These are phyloP conservation scores for Lasioglossum marginatum DNA, from an alignment of 2,888 invertebrate genomes.

Conservation along the genomic window DNA sequence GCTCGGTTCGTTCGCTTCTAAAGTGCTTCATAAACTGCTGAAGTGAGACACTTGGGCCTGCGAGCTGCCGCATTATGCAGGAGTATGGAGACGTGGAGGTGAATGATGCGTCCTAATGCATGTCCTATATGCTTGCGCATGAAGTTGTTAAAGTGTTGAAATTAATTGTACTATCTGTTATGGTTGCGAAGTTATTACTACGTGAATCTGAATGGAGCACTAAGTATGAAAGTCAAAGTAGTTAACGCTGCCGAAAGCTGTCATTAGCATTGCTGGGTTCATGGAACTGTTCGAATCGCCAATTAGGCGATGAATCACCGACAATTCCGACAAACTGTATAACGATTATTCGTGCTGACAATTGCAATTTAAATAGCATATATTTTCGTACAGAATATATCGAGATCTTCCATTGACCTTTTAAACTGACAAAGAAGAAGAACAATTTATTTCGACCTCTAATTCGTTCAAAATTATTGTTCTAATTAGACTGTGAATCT, in stretches of 20 bases:
- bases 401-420: background rate
- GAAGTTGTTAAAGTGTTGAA: slow-evolving; percentile 41
- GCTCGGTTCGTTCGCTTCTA: slow-evolving; percentile 14
- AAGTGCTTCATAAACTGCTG: slow-evolving; percentile 40
- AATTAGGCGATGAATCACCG: background rate
- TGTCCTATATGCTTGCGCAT: slow-evolving; percentile 8
- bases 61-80: slow-evolving; percentile 40
- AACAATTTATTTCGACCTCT: background rate
- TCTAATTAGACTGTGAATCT: background rate
- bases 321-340: background rate
- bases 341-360: background rate
- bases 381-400: background rate
- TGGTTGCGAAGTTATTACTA: background rate
- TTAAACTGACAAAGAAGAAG: background rate
- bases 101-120: slow-evolving; percentile 52
- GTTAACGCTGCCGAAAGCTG: background rate
- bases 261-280: background rate
- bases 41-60: slow-evolving; percentile 22
- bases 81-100: slow-evolving; percentile 14
- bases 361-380: background rate
- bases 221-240: background rate
- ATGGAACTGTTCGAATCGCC: background rate
- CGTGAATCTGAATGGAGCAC: background rate
- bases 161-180: slow-evolving; percentile 41
- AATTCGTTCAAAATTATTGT: background rate